Evolutionary conservation across 2,113 vertebrate species (phyloP).

Genomic region (Picathartes gymnocephalus): DNA sequence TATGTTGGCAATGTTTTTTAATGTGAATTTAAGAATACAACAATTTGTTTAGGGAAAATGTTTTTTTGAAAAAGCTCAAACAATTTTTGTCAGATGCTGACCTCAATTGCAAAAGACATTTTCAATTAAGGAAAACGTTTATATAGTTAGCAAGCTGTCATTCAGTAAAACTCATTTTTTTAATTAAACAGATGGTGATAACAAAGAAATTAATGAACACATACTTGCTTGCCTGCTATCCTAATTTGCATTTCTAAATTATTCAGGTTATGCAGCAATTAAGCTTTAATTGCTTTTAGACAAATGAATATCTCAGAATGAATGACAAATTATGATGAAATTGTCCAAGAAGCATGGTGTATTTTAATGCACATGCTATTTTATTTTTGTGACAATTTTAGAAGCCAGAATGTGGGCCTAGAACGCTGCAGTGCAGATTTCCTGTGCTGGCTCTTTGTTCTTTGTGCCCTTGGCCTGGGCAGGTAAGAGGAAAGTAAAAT

Average conservation of each 20-base stretch:
- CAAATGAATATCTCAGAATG: slow-evolving; percentile 73
- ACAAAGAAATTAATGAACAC: slow-evolving; percentile 77
- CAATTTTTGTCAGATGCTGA: slow-evolving; percentile 67
- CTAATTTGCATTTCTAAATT: slow-evolving; percentile 77
- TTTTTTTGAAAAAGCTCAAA: slow-evolving; percentile 49
- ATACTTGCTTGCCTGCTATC: slow-evolving; percentile 68
- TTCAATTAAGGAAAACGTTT: slow-evolving; percentile 68
- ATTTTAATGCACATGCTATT: background rate
- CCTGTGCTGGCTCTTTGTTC: background rate
- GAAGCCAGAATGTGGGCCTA: background rate
- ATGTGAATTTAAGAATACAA: slow-evolving; percentile 55
- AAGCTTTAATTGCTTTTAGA: slow-evolving; percentile 77
- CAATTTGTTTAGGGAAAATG: slow-evolving; percentile 57
- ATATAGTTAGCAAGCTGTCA: slow-evolving; percentile 72
- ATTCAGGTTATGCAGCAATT: slow-evolving; percentile 75
- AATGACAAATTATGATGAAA: slow-evolving; percentile 66
- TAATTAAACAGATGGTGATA: slow-evolving; percentile 79
- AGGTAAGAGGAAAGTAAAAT: background rate
- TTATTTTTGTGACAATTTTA: slow-evolving; percentile 5
- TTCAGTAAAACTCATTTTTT: slow-evolving; percentile 74
- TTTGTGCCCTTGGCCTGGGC: background rate
- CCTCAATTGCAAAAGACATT: slow-evolving; percentile 65
- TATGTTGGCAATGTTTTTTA: slow-evolving; percentile 39
- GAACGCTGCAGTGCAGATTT: background rate
- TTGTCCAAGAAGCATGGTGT: slow-evolving; percentile 5